Conservation (phyloP, 2,888 invertebrate genomes). For the Meta bourneti region DNA sequence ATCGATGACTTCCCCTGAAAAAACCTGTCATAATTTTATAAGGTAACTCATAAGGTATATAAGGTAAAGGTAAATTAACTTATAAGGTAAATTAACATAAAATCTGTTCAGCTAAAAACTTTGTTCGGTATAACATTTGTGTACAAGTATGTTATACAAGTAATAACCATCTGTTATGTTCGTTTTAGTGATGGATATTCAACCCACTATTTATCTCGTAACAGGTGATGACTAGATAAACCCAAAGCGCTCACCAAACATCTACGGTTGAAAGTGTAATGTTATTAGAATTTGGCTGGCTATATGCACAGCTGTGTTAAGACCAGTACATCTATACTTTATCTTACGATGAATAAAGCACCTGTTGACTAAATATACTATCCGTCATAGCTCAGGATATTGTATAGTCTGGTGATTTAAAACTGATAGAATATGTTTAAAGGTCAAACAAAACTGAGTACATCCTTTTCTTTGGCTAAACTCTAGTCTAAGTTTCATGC, state of each 20-base stretch:
- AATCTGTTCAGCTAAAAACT: too few species aligned
- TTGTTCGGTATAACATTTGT: too few species aligned
- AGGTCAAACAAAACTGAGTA: neutral
- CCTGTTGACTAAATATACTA: conserved; percentile 13
- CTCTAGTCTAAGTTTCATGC: too few species aligned
- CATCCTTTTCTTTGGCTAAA: too few species aligned
- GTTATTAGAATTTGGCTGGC: neutral
- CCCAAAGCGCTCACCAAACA: neutral
- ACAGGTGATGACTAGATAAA: conserved; percentile 2
- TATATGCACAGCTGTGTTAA: conserved; percentile 10
- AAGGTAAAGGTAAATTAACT: too few species aligned
- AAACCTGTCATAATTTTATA: too few species aligned
- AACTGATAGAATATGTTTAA: neutral
- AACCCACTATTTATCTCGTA: neutral
- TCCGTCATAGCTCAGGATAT: neutral
- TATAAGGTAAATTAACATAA: too few species aligned
- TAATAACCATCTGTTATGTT: too few species aligned
- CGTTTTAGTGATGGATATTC: too few species aligned
- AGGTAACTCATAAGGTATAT: too few species aligned
- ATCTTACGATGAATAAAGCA: neutral
- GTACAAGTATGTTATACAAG: too few species aligned
- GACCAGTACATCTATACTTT: neutral
- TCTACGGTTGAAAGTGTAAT: neutral
- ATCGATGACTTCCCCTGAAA: too few species aligned
- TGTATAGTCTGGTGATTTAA: neutral